Evolutionary conservation across 1,140 invertebrate species (phyloP).

Genomic region (Lerema accius): DNA sequence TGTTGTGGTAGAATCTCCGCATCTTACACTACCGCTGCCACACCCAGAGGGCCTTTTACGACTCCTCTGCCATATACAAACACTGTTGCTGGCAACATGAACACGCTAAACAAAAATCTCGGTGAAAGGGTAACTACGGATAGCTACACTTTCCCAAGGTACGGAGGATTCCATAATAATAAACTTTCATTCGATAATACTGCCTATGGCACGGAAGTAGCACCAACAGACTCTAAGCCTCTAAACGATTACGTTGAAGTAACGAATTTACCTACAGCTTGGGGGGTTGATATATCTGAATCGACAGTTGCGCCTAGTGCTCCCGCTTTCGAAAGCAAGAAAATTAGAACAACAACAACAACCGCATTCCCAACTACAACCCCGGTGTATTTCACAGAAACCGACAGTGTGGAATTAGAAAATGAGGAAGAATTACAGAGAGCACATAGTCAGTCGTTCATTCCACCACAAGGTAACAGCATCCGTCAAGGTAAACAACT

Average conservation of each 20-base stretch:
- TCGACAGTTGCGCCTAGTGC: slow-evolving; percentile 54
- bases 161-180: slow-evolving; percentile 83
- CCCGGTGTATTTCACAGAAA: slow-evolving; percentile 63
- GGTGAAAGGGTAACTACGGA: slow-evolving; percentile 53
- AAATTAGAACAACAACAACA: slow-evolving; percentile 57
- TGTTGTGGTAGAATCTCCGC: slow-evolving; percentile 77
- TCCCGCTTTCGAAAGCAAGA: slow-evolving; percentile 71
- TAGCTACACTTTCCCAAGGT: slow-evolving; percentile 67
- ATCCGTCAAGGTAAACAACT: slow-evolving; percentile 75
- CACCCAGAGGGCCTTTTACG: slow-evolving; percentile 48
- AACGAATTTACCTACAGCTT: slow-evolving; percentile 69
- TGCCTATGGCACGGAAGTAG: slow-evolving; percentile 61
- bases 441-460: slow-evolving; percentile 80
- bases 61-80: slow-evolving; percentile 57
- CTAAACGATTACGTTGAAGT: slow-evolving; percentile 66
- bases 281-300: slow-evolving; percentile 60
- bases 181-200: slow-evolving; percentile 48
- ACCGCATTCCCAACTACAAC: slow-evolving; percentile 52
- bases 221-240: slow-evolving; percentile 56
- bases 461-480: slow-evolving; percentile 67
- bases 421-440: slow-evolving; percentile 81
- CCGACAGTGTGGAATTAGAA: slow-evolving; percentile 74
- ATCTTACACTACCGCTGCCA: slow-evolving; percentile 68
- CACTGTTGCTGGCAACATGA: slow-evolving; percentile 43
- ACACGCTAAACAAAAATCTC: slow-evolving; percentile 50